Base-by-base conservation (phyloP, 2,888 invertebrate species). In the Bellardia bayeri region DNA sequence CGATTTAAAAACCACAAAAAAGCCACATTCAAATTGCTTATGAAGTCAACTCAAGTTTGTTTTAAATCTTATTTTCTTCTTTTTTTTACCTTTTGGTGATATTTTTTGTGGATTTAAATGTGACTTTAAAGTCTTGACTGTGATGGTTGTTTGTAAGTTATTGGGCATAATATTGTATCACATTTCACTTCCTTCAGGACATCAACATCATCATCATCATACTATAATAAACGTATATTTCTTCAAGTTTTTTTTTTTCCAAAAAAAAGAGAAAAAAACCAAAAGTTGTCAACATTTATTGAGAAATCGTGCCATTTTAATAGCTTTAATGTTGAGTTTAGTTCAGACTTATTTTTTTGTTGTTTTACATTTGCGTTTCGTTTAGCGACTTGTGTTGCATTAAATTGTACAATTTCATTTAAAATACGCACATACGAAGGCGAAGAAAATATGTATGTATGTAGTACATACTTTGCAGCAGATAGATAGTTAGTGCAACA, bases 301-400 rank as follows among this genome's bases (percentile, higher is more conserved):
- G 93, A 93, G 92, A 93, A 93, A 91, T 93, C 93, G 93, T 93
- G 93, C 93, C 91, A 92, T 92, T 92, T 93, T 93, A 92, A 92
- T 93, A 91, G 92, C 91, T 82, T 87, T 85, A 85, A 85, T 87
- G 87, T 79, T 79, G 79, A 76, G 69, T 75, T 87, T 84, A 81
- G 56, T 86, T 81, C 85, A 81, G 82, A 74, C 63, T 45, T n/a
- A 72, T 42, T 64, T 68, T 23, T 66, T 56, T 33, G 64, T 78
- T 45, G 42, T 68, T 40, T 11, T 33, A 54, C 37, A 51, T 86
- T 76, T 78, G 45, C 40, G 37, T 69, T 69, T 51, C 23, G 69
- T 69, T 63, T 69, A 40, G 23, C 13, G 63, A 23, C 68, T 76
- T 82, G 68, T 16, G 42, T 82, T 82, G 82, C 68, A 82, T 76